Evolutionary conservation across 2,113 vertebrate genomes (phyloP), one percentile per base, ranked within the genome.

Genomic region (Paratilapia polleni): DNA sequence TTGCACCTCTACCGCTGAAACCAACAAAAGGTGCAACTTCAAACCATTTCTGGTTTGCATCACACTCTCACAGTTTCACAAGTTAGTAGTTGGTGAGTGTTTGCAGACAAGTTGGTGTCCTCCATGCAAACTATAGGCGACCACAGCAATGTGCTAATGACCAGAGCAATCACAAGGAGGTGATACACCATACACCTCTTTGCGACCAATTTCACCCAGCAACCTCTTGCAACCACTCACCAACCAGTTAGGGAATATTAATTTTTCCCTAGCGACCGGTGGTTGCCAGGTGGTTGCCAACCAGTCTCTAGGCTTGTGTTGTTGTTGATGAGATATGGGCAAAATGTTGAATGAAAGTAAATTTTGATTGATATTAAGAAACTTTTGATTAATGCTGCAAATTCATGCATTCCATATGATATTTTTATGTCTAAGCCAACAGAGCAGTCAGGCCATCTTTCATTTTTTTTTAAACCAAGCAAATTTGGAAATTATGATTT

Each of bases 251-350:
- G 8, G 8, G n/a, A 2, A 47, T 26, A 47, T n/a, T 22, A 1
- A 66, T 31, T 31, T 31, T n/a, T n/a, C n/a, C n/a, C n/a, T n/a
- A 66, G 24, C n/a, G 17, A 66, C 0, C 41, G 17, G n/a, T 24
- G 0, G 63, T 66, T 66, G 63, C 38, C 62, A 41, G 20, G n/a
- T 15, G 0, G 0, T 43, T 43, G 38, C 4, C 0, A 43, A 38
- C 38, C 38, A 8, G 38, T 38, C 8, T 38, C 38, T 2, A 10
- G 38, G 38, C n/a, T n/a, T n/a, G n/a, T n/a, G n/a, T n/a, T n/a
- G 0, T 1, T 0, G 15, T 13, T 70, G 24, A 49, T 28, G 10
- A 43, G 24, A 70, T 49, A 28, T 70, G 43, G 0, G 24, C 43
- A 49, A 70, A 70, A 49, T 28, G 17, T 49, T 2, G 15, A 28